phyloP scores from a whole-genome alignment of 2,797 vertebrate genomes.

The Loris lydekkerianus region DNA sequence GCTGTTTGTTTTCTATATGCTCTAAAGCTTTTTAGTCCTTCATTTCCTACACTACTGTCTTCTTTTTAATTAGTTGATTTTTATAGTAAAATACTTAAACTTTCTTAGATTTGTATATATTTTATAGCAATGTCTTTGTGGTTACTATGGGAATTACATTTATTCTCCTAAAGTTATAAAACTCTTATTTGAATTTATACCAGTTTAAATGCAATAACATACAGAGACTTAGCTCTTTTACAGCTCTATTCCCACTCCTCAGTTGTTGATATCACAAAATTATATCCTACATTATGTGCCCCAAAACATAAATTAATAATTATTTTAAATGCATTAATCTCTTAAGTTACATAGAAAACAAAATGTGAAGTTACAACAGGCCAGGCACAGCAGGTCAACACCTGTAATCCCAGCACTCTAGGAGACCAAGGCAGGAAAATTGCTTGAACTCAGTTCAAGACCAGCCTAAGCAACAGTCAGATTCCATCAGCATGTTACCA shows the following conservation, averaged over 20 bases:
- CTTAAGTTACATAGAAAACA: not conserved
- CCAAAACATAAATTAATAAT: not conserved
- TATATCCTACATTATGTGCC: not conserved
- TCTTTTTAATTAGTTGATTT: not conserved
- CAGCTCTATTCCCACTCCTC: not conserved
- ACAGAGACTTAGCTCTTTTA: not conserved
- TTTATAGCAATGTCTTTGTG: not conserved
- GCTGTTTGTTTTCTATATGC: not conserved
- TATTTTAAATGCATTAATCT: not conserved
- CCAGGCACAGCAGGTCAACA: too few species aligned
- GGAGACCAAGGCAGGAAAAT: too few species aligned
- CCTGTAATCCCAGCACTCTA: too few species aligned
- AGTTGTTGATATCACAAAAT: not conserved
- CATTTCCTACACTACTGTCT: not conserved
- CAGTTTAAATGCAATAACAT: not conserved
- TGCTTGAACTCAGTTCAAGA: too few species aligned
- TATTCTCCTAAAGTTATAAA: not conserved
- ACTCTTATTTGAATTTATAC: not conserved
- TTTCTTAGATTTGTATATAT: not conserved
- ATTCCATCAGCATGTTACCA: too few species aligned
- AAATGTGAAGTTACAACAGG: not conserved
- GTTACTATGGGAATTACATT: not conserved
- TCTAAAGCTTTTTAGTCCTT: not conserved
- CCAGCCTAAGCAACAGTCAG: too few species aligned
- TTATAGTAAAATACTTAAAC: not conserved